Evolutionary conservation across 2,888 invertebrate species (phyloP), one percentile per base, ranked within the genome.

Genomic region (Pterobdella sp.): DNA sequence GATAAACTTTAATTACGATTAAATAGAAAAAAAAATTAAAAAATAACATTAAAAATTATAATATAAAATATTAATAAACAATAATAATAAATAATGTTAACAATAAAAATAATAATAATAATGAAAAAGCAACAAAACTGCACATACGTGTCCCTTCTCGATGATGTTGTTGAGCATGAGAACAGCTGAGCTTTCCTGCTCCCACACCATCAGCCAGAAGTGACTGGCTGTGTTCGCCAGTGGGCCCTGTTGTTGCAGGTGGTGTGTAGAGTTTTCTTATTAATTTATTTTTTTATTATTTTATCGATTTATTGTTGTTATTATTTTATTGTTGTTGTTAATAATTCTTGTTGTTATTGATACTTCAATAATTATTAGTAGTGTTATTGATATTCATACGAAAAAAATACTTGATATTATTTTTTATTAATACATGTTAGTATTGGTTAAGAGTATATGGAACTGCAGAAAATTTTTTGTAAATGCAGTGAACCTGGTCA

Each of bases 161-260:
- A 94, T 89, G 68, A 94, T 87, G 86, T 92, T 92, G 85, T 95
- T 96, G 78, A 97, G 87, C 96, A 97, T 97, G 72, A 96, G 86
- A 79, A 96, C 90, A 49, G 91, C 94, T 84, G 88, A 89, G 78
- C 90, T 89, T 77, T 90, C 88, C 84, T 95, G 94, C 85, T 96
- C 94, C 95, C 95, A 96, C 31, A 94, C 89, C 95, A 96, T 96
- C 74, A 93, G 85, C 96, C 96, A 97, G 84, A 96, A 96, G 83
- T 96, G 95, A 74, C 90, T 89, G 68, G 91, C 88, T 32, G 96
- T 96, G 81, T 88, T 88, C 75, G 88, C 87, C 75, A 96, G 86
- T 7, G 96, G 96, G 72, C 96, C 96, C 87, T 96, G 92, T 52
- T 77, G 76, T 63, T 4, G 7, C 3, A 26, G 60, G 67, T 65